Evolutionary conservation across 2,888 invertebrate species (phyloP), one percentile per base, ranked within the genome.

Genomic region (Barypeithes pellucidus): DNA sequence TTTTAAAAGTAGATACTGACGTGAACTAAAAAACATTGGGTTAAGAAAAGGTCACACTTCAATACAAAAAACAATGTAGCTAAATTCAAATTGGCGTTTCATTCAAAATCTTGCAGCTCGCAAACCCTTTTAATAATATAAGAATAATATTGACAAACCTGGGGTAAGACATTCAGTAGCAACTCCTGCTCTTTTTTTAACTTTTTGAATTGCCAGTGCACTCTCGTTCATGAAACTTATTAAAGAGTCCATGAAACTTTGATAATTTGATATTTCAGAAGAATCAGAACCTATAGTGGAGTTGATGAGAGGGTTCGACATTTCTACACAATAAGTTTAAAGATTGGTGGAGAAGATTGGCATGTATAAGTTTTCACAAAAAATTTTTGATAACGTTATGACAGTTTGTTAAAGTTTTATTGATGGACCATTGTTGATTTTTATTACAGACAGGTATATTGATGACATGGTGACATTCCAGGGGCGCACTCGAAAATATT

Each of bases 181-280:
- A 9, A 52, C 20, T 33, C 73, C 73, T 3, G 61, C n/a, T 16
- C 54, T 57, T 41, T 61, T 33, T n/a, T 61, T 73, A 3, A 73
- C 69, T 61, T 73, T 50, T n/a, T 33, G 60, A 43, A 70, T 66
- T 11, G 18, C 24, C 7, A 14, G 7, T 3, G 52, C 14, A 14
- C 61, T 69, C n/a, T 73, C 69, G 22, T 73, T 73, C 47, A 73
- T 50, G 12, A 73, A 61, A 43, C 8, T 43, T 33, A 66, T 33
- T 22, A 73, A 45, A n/a, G 73, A 50, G 3, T 73, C 66, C 54
- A 73, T 69, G 22, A 73, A 73, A 11, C 20, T 33, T 3, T 59
- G 24, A 22, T 14, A 60, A 43, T 70, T 73, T 9, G 66, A 0
- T 14, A 73, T 41, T 45, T 73, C 69, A 5, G 12, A n/a, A 16